phyloP scores from a whole-genome alignment of 2,888 invertebrate genomes.

The Dynastes grantii region DNA sequence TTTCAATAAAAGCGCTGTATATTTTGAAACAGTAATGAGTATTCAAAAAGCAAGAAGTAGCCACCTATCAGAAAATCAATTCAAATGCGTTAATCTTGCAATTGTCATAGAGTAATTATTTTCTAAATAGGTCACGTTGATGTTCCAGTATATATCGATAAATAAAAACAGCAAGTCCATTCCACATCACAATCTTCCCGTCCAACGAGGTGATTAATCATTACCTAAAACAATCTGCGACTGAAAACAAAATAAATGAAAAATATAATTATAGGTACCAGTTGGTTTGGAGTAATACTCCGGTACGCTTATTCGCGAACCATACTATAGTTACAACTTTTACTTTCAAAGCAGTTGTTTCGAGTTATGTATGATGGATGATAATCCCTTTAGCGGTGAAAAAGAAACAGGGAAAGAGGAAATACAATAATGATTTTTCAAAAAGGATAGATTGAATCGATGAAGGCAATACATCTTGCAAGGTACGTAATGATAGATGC shows the following conservation, averaged over 20 bases:
- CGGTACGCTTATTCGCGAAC: background rate
- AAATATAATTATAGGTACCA: slow-evolving; percentile 5
- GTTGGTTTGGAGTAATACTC: background rate
- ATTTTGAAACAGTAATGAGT: too few species aligned
- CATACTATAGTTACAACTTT: background rate
- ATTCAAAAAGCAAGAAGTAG: too few species aligned
- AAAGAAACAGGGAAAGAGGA: background rate
- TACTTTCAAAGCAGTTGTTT: background rate
- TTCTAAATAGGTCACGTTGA: too few species aligned
- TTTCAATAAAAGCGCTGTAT: too few species aligned
- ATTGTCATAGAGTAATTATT: too few species aligned
- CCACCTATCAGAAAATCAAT: too few species aligned
- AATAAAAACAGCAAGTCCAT: background rate
- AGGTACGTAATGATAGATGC: background rate
- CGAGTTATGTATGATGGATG: slow-evolving; percentile 18
- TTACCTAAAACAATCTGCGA: slow-evolving; percentile 8
- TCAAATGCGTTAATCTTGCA: too few species aligned
- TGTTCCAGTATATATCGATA: background rate
- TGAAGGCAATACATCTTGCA: background rate
- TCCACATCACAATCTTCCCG: background rate
- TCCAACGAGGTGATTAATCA: background rate
- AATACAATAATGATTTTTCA: slow-evolving; percentile 8
- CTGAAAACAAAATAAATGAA: slow-evolving; percentile 14
- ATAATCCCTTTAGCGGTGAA: background rate
- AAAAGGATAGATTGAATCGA: background rate